Base-by-base conservation (phyloP, 2,888 invertebrate species). In the Thereva nobilitata region DNA sequence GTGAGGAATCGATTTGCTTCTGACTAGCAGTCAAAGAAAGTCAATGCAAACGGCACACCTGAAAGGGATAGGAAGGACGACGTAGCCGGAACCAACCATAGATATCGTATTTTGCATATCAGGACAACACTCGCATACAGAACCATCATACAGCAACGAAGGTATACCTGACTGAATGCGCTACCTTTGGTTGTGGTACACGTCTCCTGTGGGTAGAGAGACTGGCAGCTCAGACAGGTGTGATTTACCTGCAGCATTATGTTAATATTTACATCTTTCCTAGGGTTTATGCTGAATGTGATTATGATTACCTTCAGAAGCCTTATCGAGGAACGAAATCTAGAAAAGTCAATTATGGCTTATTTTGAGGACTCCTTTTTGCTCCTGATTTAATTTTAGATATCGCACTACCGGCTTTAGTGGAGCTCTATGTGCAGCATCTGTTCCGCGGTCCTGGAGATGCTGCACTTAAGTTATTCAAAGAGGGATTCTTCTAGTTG, bases 191-290 rank as follows among this genome's bases (percentile, higher is more conserved):
- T 40, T 53, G 38, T 4, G 53, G 38, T 6, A 53, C 40, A 53
- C 40, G 53, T 37, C n/a, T 23, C 10, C 38, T 38, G 23, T 10
- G 10, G 37, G 53, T 23, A 23, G 10, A 38, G 53, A 9, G 37
- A 53, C 23, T 40, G 10, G 53, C 53, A 53, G 8, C 53, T n/a
- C 53, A 53, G 53, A 40, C 53, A 53, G 53, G 53, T 53, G 53
- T 12, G 53, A 53, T 53, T 38, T 53, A 53, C 53, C 53, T 53
- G 38, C 53, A 53, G 38, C 53, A 53, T 53, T 53, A 53, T 53
- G 53, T 38, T 53, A 53, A 53, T 53, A 53, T 53, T 53, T 53
- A 40, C 53, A 53, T 37, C 53, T 53, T 53, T 53, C 38, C 9
- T n/a, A 10, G 38, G n/a, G 40, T 53, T 53, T 53, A 37, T 40